Conservation (phyloP, 1,140 invertebrate genomes). For the Bacillus rossius region DNA sequence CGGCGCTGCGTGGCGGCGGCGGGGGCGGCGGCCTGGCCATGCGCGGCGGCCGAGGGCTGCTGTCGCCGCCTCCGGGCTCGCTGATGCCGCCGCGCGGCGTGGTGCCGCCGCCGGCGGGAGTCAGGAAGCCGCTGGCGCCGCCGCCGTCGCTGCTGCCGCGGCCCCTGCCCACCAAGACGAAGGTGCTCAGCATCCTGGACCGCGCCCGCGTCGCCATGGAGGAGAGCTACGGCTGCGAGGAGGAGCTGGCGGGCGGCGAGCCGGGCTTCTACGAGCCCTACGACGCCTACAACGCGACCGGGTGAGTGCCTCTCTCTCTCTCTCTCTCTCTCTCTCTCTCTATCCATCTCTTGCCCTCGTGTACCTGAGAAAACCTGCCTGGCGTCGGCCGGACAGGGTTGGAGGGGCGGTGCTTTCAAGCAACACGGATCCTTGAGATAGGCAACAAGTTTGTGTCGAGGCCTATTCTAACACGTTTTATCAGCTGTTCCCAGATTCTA, state of each 20-base stretch:
- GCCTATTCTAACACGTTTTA: too few species aligned
- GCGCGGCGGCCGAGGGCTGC: not conserved
- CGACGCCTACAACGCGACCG: constrained; percentile 4
- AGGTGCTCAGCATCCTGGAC: constrained; percentile 77
- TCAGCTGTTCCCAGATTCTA: too few species aligned
- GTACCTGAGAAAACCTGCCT: not conserved
- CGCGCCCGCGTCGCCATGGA: constrained; percentile 74
- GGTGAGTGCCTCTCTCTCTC: constrained; percentile 1
- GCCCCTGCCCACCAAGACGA: constrained; percentile 53
- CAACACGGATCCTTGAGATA: too few species aligned
- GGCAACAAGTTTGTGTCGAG: too few species aligned
- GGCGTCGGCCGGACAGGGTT: not conserved
- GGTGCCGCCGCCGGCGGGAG: constrained; percentile 35
- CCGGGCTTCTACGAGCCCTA: constrained; percentile 8
- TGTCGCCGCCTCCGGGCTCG: constrained; percentile 8
- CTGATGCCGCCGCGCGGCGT: constrained; percentile 38
- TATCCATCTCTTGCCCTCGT: not conserved
- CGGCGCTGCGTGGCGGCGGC: constrained; percentile 6
- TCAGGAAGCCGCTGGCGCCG: constrained; percentile 35
- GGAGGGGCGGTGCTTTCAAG: too few species aligned
- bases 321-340: not conserved
- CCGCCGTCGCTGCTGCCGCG: constrained; percentile 19
- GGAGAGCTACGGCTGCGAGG: constrained; percentile 51
- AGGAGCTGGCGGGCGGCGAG: not conserved
- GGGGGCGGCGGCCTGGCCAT: not conserved